Conservation (phyloP, 2,888 invertebrate species). For the Epistrophe grossulariae region DNA sequence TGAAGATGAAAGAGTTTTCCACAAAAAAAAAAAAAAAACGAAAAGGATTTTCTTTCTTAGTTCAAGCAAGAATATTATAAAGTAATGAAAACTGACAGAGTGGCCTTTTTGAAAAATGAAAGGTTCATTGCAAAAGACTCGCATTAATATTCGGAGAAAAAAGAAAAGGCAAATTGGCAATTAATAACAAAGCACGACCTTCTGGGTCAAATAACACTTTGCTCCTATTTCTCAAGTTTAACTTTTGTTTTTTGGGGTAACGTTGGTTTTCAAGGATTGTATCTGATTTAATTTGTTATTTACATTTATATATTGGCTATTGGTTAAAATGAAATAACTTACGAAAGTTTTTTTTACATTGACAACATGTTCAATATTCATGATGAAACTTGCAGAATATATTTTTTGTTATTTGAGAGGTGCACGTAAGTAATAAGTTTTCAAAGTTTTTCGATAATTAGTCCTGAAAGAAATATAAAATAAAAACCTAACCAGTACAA, state of each 20-base stretch:
- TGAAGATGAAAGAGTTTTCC: conserved; percentile 12
- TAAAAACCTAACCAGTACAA: too few species aligned
- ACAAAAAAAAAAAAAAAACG: not conserved
- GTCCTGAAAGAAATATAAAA: too few species aligned
- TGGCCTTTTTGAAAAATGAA: not conserved
- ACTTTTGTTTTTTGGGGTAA: not conserved
- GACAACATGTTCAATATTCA: too few species aligned
- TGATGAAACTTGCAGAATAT: too few species aligned
- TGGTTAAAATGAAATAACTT: too few species aligned
- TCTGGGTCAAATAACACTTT: not conserved
- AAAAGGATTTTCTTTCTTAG: not conserved
- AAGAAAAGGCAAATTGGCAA: not conserved
- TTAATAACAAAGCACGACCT: conserved; percentile 1
- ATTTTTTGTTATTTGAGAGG: too few species aligned
- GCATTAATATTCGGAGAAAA: conserved; percentile 2
- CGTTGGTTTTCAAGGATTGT: too few species aligned
- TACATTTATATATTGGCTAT: too few species aligned
- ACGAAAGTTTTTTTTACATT: too few species aligned
- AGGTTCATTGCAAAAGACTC: not conserved
- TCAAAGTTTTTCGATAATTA: too few species aligned
- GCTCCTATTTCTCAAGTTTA: not conserved
- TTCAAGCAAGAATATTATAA: not conserved
- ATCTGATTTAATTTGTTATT: too few species aligned
- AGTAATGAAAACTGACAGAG: not conserved
- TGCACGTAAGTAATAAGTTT: too few species aligned